phyloP scores from a whole-genome alignment of 2,888 invertebrate genomes.

The Lepidochrysops patricia region DNA sequence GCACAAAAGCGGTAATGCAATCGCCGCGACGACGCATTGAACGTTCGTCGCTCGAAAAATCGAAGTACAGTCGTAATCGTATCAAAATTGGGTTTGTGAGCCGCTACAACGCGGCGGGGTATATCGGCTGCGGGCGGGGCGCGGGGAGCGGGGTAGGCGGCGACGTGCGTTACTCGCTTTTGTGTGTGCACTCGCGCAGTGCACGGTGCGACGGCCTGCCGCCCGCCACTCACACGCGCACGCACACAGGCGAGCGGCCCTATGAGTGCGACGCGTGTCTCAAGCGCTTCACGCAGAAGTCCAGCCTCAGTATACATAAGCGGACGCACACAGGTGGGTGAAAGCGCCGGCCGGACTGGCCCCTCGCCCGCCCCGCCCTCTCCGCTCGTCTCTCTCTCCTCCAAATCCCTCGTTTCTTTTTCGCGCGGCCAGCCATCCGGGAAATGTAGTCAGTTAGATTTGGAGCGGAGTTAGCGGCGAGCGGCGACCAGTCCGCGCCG shows the following conservation, averaged over 20 bases:
- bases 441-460: constrained; percentile 32
- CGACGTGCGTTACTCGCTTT: constrained; percentile 70
- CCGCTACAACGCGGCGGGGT: constrained; percentile 22
- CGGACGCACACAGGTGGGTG: constrained; percentile 82
- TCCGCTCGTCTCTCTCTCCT: constrained; percentile 43
- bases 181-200: constrained; percentile 74
- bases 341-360: constrained; percentile 63
- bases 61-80: constrained; percentile 31
- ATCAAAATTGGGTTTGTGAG: constrained; percentile 44
- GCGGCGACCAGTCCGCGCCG: constrained; percentile 69
- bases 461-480: constrained; percentile 62
- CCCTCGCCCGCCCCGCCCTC: constrained; percentile 51
- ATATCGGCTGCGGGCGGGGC: constrained; percentile 39
- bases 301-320: constrained; percentile 87
- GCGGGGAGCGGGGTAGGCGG: constrained; percentile 39
- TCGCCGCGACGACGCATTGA: constrained; percentile 62
- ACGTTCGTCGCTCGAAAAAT: constrained; percentile 35
- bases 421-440: constrained; percentile 23
- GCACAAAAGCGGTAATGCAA: constrained; percentile 75
- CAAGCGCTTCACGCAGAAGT: constrained; percentile 87
- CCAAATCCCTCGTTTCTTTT: constrained; percentile 25
- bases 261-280: constrained; percentile 83
- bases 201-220: constrained; percentile 67
- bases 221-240: constrained; percentile 71
- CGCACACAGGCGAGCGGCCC: constrained; percentile 76